Evolutionary conservation across 2,888 invertebrate species (phyloP).

Genomic region (Eucriotettix oculatus): DNA sequence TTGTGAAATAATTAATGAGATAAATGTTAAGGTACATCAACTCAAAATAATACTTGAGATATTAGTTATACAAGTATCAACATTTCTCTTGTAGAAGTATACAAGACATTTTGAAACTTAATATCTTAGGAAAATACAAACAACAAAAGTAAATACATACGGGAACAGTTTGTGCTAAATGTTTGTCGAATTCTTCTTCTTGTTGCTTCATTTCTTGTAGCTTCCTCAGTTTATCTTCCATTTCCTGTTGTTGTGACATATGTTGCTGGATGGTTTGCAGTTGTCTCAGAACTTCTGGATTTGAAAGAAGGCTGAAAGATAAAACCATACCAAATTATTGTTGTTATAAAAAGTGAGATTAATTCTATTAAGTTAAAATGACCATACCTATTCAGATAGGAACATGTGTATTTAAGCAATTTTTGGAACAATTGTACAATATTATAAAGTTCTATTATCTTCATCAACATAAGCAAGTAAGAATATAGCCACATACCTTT

Average conservation of each 20-base stretch:
- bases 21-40: background rate
- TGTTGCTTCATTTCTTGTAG: constrained; percentile 53
- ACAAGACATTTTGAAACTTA: too few species aligned
- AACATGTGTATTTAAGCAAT: too few species aligned
- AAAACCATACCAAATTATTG: background rate
- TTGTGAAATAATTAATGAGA: background rate
- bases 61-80: background rate
- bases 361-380: too few species aligned
- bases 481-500: too few species aligned
- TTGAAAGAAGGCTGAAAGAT: constrained; percentile 49
- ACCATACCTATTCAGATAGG: too few species aligned
- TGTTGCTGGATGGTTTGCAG: constrained; percentile 62
- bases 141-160: constrained; percentile 23
- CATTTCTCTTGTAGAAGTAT: background rate
- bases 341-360: too few species aligned
- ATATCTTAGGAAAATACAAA: too few species aligned
- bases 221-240: constrained; percentile 50
- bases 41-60: background rate
- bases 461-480: too few species aligned
- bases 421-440: too few species aligned
- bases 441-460: too few species aligned
- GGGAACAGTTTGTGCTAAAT: constrained; percentile 54
- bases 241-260: constrained; percentile 41
- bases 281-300: constrained; percentile 79
- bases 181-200: constrained; percentile 60